Base-by-base conservation (phyloP, 2,113 vertebrate species). In the Baryphthengus martii region DNA sequence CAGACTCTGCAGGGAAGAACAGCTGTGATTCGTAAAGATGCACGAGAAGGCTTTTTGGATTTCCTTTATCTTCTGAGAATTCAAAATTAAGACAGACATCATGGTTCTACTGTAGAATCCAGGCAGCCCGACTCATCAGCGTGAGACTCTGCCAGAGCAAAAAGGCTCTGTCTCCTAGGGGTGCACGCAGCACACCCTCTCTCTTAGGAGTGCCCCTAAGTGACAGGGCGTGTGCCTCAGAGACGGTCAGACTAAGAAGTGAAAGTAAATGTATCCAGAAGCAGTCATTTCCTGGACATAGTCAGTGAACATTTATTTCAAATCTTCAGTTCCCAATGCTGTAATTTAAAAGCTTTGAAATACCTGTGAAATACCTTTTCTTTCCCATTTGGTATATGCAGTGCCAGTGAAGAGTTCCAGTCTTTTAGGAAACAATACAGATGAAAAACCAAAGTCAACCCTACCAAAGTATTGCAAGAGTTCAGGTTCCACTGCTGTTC, bases 1-100 rank as follows among this genome's bases (percentile, higher is more conserved):
- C 68, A 76, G 76, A 61, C 53, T 74, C 56, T 42, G 68, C 90
- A 93, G 94, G 76, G 86, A 77, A 75, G 40, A 80, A 89, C 84
- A 91, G 80, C 94, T 94, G 80, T 56, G 73, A 77, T 70, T 80
- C 55, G 65, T 56, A 53, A 72, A 73, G 72, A 20, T 70, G 50
- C 59, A 81, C 24, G 25, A 81, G 44, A 70, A 81, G 72, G 49
- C 59, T 89, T 89, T 91, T 73, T 8, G 3, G 35, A 61, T 89
- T 86, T 87, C 37, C 77, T 77, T 66, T 70, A 55, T 91, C 88
- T 66, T 65, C 45, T 55, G 44, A 94, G 55, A 84, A 85, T 68
- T 76, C 58, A 67, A 39, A 76, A 61, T 40, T 45, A 67, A 95
- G 66, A 11, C 2, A 68, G 89, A 50, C 49, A 37, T 28, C 6